Evolutionary conservation across 2,113 vertebrate genomes (phyloP).

Genomic region (Chaenocephalus aceratus): DNA sequence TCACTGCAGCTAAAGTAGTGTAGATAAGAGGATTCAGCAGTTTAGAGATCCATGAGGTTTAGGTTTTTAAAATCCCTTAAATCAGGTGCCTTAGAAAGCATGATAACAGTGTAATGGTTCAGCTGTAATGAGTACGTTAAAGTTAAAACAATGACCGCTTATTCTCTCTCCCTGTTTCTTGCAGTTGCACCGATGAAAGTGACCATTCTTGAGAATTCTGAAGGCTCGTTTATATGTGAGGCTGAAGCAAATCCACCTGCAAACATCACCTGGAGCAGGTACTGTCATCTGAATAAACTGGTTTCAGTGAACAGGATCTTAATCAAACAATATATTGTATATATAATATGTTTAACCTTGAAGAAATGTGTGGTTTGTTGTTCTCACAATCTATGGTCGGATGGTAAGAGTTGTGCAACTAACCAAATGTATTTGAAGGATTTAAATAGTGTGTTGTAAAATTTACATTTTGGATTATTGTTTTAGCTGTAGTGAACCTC

Average conservation of each 20-base stretch:
- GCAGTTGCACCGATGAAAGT: slow-evolving; percentile 62
- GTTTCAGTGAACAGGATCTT: not conserved
- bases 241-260: slow-evolving; percentile 56
- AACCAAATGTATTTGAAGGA: too few relatives aligned
- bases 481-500: not conserved
- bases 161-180: not conserved
- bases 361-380: not conserved
- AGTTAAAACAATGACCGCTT: not conserved
- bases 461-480: not conserved
- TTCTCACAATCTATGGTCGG: not conserved
- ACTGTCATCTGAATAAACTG: not conserved
- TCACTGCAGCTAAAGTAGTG: too few relatives aligned
- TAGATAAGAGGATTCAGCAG: not conserved
- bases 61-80: not conserved
- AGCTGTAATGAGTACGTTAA: not conserved
- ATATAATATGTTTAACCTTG: not conserved
- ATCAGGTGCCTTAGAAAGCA: not conserved
- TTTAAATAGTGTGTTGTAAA: not conserved
- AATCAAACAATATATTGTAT: not conserved
- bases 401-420: not conserved
- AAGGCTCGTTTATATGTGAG: slow-evolving; percentile 47
- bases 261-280: slow-evolving; percentile 74
- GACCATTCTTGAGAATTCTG: not conserved
- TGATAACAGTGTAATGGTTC: not conserved
- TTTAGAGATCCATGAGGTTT: not conserved